Evolutionary conservation across 2,888 invertebrate species (phyloP).

Genomic region (Pseudolycoriella hygida): DNA sequence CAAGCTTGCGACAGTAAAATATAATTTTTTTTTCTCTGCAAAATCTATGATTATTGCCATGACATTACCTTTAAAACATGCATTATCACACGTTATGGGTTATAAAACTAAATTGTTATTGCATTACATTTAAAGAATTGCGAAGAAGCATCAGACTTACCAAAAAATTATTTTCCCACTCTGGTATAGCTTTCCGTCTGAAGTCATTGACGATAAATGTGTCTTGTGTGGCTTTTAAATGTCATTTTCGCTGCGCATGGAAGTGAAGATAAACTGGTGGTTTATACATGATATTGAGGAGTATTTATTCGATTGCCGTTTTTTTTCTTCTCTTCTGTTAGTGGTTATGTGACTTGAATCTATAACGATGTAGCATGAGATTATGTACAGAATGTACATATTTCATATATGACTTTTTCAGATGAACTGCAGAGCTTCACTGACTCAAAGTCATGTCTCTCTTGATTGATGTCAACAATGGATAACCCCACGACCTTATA

Average conservation of each 20-base stretch:
- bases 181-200: background rate
- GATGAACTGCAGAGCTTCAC: too few species aligned
- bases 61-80: background rate
- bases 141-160: background rate
- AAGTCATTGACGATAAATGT: background rate
- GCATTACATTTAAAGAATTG: conserved; percentile 2
- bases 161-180: background rate
- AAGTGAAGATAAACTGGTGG: too few species aligned
- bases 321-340: too few species aligned
- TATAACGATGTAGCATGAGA: too few species aligned
- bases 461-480: too few species aligned
- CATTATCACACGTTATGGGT: conserved; percentile 1
- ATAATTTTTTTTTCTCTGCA: background rate
- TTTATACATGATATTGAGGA: too few species aligned
- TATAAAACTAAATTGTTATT: conserved; percentile 5
- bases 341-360: too few species aligned
- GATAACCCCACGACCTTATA: too few species aligned
- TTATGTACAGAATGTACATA: too few species aligned
- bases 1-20: conserved; percentile 1
- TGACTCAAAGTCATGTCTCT: too few species aligned
- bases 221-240: background rate
- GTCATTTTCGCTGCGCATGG: background rate
- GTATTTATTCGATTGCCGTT: too few species aligned
- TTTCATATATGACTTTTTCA: too few species aligned
- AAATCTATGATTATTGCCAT: conserved; percentile 1